Evolutionary conservation across 2,888 invertebrate genomes (phyloP), one percentile per base, ranked within the genome.

Genomic region (Zhuqinia jingwanae): DNA sequence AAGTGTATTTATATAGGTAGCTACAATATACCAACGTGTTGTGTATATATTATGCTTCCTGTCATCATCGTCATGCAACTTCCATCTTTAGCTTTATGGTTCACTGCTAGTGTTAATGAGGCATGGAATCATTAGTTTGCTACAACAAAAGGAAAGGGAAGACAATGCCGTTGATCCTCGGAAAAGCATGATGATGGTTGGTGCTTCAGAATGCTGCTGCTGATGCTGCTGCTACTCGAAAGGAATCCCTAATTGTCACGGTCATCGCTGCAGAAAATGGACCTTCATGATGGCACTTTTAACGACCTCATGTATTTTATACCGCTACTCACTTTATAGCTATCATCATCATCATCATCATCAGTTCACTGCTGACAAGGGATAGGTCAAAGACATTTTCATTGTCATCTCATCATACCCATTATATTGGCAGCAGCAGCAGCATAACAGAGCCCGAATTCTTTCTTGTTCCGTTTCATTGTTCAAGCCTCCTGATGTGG

Each of bases 191-290:
- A 65, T 20, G 58, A 78, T 45, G 78, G 58, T 58, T 8, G 1
- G n/a, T 53, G 20, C 3, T 17, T n/a, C 20, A 17, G n/a, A 53
- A 2, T n/a, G 6, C 53, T 53, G 20, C 15, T 17, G 15, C 0
- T 53, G 53, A 3, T 36, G 36, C 36, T 36, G 8, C 36, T n/a
- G 36, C 36, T 36, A 36, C 58, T 56, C 45, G 58, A 70, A 68
- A 63, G 47, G 78, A 13, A 68, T 68, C 42, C 22, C 63, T 76
- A 83, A 76, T 83, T 65, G 83, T 83, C 83, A 83, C 63, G 75
- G 83, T 65, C 76, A 83, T 76, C 63, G 83, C 76, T 76, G 76
- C 76, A 76, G 83, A 76, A 76, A 83, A 83, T 83, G 83, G 76
- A 63, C 76, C 60, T 83, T 83, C 42, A 20, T 53, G 65, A 63